phyloP scores from a whole-genome alignment of 2,797 vertebrate genomes.

The Apogon hyalosoma region DNA sequence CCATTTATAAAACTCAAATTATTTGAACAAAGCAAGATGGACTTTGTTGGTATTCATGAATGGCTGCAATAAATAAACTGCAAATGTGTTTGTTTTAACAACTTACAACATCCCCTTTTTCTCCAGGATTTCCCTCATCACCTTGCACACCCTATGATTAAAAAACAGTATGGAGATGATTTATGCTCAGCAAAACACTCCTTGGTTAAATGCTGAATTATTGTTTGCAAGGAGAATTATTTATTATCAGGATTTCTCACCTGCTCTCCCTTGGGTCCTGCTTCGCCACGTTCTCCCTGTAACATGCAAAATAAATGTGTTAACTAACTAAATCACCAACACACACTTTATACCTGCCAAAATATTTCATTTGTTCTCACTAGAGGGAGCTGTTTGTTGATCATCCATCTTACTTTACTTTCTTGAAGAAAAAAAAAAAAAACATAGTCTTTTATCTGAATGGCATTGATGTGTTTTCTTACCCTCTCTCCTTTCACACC shows the following conservation, averaged over 20 bases:
- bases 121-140: slow-evolving; percentile 93
- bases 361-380: slow-evolving; percentile 34
- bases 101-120: slow-evolving; percentile 93
- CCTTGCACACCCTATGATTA: slow-evolving; percentile 89
- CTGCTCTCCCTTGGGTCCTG: slow-evolving; percentile 94
- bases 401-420: slow-evolving; percentile 11
- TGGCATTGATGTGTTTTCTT: slow-evolving; percentile 67
- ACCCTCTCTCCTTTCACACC: slow-evolving; percentile 96
- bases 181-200: slow-evolving; percentile 15
- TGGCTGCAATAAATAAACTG: background rate
- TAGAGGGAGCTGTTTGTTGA: slow-evolving; percentile 56
- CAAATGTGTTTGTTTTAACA: slow-evolving; percentile 5
- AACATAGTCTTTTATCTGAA: slow-evolving; percentile 23
- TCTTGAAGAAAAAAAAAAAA: slow-evolving; percentile 8
- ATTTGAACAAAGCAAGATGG: slow-evolving; percentile 5
- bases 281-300: slow-evolving; percentile 91
- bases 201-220: slow-evolving; percentile 20
- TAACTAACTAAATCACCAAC: slow-evolving; percentile 11
- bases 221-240: background rate
- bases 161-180: slow-evolving; percentile 46
- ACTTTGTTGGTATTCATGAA: background rate
- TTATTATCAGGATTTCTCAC: slow-evolving; percentile 76
- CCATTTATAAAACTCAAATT: slow-evolving; percentile 31
- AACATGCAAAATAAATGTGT: slow-evolving; percentile 33
- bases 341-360: slow-evolving; percentile 7